Percentiles rank a stretch among this genome's conserved stretches.
These are phyloP conservation scores for Crotalus viridis DNA, from an alignment of 2,113 vertebrate genomes.

Conservation along the genomic window DNA sequence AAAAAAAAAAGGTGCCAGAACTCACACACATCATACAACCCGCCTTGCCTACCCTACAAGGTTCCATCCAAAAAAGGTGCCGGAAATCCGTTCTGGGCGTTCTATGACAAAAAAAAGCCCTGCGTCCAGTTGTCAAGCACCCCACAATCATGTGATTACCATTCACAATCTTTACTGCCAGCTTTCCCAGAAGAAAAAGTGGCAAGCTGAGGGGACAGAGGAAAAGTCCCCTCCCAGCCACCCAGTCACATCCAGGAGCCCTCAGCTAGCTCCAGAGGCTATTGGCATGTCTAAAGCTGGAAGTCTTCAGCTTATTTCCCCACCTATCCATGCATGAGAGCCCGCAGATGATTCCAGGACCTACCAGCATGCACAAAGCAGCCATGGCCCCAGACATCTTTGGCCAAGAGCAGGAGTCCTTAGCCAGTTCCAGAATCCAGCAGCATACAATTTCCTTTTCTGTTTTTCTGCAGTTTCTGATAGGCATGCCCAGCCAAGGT, in stretches of 20 bases:
- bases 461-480: background rate
- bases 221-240: background rate
- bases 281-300: background rate
- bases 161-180: background rate
- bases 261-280: background rate
- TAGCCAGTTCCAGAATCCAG: background rate
- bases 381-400: background rate
- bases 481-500: background rate
- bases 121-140: background rate
- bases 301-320: background rate
- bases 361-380: background rate
- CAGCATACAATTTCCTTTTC: background rate
- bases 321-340: background rate
- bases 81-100: no score
- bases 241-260: background rate
- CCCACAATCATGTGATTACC: background rate
- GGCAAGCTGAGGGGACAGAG: background rate
- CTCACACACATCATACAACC: no score
- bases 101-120: no score
- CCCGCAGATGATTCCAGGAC: background rate
- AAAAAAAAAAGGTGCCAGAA: no score
- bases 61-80: no score
- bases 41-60: no score
- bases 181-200: background rate
- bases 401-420: background rate